Conservation (phyloP, 2,113 vertebrate species). For the Phrynocephalus versicolor region DNA sequence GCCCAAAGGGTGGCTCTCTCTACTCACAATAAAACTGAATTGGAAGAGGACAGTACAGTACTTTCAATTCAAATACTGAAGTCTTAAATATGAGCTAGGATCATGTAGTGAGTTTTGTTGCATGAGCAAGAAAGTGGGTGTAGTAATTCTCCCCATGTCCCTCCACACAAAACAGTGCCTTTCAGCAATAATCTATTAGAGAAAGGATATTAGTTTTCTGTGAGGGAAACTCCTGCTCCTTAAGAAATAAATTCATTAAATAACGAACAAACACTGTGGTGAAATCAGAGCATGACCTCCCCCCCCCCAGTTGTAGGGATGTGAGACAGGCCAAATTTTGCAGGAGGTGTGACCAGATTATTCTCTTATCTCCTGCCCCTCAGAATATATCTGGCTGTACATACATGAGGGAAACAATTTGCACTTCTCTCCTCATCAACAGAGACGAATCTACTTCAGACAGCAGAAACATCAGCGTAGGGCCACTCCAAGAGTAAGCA, state of each 20-base stretch:
- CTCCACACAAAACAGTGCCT: background rate
- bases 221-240: too few species aligned
- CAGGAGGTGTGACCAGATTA: too few species aligned
- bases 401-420: too few species aligned
- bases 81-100: background rate
- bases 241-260: background rate
- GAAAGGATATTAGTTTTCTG: background rate
- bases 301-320: too few species aligned
- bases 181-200: background rate
- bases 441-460: too few species aligned
- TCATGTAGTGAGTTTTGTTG: background rate
- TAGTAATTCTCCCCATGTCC: background rate
- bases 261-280: too few species aligned
- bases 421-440: too few species aligned
- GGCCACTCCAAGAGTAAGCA: too few species aligned
- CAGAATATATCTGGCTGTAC: too few species aligned
- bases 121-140: background rate
- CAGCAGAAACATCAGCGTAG: too few species aligned
- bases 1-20: slow-evolving; percentile 57
- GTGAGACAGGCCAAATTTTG: too few species aligned
- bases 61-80: background rate
- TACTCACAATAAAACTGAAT: slow-evolving; percentile 31
- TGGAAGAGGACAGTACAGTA: slow-evolving; percentile 26
- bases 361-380: too few species aligned
- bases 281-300: background rate